Conservation (phyloP, 2,113 vertebrate genomes). For the Antechinus flavipes region DNA sequence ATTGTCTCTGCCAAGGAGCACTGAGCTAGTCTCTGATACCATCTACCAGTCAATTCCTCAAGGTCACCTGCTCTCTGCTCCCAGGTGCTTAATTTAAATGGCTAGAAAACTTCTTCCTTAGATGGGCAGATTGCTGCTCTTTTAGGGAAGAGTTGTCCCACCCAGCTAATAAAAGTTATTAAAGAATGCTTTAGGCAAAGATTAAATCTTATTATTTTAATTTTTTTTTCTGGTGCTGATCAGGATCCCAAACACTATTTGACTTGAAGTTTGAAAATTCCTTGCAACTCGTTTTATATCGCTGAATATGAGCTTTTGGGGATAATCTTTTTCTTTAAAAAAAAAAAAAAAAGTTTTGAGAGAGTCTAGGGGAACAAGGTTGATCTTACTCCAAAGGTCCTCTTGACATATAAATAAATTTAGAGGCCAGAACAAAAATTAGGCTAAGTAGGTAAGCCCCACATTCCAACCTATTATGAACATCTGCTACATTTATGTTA, state of each 20-base stretch:
- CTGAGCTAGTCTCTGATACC: neutral
- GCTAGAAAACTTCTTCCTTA: neutral
- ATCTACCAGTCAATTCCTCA: neutral
- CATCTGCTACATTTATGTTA: neutral
- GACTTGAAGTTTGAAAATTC: neutral
- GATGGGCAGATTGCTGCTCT: neutral
- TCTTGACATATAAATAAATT: neutral
- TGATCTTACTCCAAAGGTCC: neutral
- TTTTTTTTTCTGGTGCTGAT: neutral
- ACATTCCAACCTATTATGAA: neutral
- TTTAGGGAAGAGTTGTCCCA: neutral
- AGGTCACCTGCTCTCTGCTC: neutral
- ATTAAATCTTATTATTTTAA: neutral
- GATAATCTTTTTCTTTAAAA: neutral
- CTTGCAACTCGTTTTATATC: neutral
- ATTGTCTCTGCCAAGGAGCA: neutral
- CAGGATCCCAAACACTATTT: neutral
- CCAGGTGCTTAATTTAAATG: neutral
- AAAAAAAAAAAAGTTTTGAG: neutral
- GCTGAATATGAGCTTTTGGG: neutral
- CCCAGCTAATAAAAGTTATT: neutral
- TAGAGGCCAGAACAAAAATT: neutral
- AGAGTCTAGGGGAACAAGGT: neutral
- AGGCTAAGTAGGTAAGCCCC: neutral
- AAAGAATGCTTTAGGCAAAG: neutral